A percentile compares a stretch with the other conserved stretches of the same genome.
Evolutionary conservation across 2,113 vertebrate species (phyloP).

Genomic region (Martes martes): DNA sequence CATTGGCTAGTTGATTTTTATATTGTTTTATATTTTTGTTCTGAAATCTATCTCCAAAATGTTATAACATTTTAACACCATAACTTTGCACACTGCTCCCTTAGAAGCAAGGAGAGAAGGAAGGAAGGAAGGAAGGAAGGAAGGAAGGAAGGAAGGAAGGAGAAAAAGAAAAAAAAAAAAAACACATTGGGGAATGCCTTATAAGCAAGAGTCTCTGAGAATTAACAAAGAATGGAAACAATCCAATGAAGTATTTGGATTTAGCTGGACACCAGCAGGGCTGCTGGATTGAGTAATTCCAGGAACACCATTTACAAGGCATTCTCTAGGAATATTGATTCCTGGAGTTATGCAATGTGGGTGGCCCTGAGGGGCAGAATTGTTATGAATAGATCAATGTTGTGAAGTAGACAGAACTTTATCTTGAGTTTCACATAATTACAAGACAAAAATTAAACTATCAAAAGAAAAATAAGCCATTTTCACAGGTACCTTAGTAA

Average conservation of each 20-base stretch:
- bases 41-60: slow-evolving; percentile 33
- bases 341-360: background rate
- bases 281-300: background rate
- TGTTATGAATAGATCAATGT: background rate
- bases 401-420: background rate
- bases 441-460: background rate
- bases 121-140: background rate
- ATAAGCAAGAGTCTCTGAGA: background rate
- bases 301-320: background rate
- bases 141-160: background rate
- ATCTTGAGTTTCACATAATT: background rate
- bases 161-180: background rate
- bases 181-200: background rate
- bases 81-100: background rate
- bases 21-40: slow-evolving; percentile 28
- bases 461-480: background rate
- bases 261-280: background rate
- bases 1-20: slow-evolving; percentile 27
- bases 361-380: background rate
- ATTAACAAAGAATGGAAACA: background rate
- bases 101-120: background rate
- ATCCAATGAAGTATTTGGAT: background rate
- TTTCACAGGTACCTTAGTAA: background rate
- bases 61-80: background rate
- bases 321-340: background rate